Conservation (phyloP, 2,113 vertebrate species). For the Platichthys flesus region DNA sequence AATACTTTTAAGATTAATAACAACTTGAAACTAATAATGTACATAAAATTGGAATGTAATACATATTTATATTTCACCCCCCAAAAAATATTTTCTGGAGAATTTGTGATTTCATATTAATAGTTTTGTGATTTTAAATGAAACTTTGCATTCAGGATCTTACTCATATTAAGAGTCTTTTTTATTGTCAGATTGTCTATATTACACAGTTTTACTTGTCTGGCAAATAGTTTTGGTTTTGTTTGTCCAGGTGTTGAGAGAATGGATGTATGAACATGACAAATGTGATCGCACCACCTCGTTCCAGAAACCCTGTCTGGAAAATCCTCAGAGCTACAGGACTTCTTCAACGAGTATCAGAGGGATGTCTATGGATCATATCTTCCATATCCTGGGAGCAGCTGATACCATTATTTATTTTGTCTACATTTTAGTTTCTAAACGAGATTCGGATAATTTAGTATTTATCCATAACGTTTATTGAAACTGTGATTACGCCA, state of each 20-base stretch:
- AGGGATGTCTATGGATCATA: neutral
- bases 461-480: neutral
- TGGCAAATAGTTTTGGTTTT: neutral
- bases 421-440: neutral
- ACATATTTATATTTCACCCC: too few relatives aligned
- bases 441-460: neutral
- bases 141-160: neutral
- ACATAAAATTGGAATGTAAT: too few relatives aligned
- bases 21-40: neutral
- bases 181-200: neutral
- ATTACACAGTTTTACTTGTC: neutral
- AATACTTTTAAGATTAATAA: too few relatives aligned
- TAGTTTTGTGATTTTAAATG: neutral
- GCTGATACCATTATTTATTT: neutral
- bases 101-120: too few relatives aligned
- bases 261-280: too few relatives aligned
- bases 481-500: constrained; percentile 4
- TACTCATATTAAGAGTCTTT: neutral
- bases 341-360: neutral
- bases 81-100: too few relatives aligned
- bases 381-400: neutral
- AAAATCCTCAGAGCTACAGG: neutral
- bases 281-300: too few relatives aligned
- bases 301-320: neutral
- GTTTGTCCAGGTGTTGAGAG: neutral